phyloP scores from a whole-genome alignment of 2,113 vertebrate species.

The Tychaedon coryphoeus region DNA sequence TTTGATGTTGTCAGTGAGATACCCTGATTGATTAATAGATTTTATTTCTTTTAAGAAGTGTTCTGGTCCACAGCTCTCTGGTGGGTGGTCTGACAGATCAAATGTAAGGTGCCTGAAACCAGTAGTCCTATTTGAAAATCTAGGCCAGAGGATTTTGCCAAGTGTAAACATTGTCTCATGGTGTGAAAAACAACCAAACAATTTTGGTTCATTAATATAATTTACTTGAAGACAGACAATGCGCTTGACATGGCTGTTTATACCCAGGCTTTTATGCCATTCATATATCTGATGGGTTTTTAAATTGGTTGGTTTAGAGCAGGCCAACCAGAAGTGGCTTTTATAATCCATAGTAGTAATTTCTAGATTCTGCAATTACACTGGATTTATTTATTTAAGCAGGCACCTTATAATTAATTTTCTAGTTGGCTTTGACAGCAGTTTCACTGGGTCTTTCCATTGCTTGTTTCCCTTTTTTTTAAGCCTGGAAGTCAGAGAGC shows the following conservation, averaged over 20 bases:
- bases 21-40: neutral
- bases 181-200: constrained; percentile 29
- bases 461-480: neutral
- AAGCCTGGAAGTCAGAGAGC: neutral
- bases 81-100: neutral
- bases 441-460: neutral
- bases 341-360: constrained; percentile 5
- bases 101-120: neutral
- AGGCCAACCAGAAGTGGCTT: neutral
- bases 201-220: constrained; percentile 25
- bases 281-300: neutral
- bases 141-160: neutral
- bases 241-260: neutral
- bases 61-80: neutral
- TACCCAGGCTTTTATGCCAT: neutral
- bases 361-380: neutral
- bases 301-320: constrained; percentile 7
- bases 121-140: neutral
- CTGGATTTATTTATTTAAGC: constrained; percentile 5
- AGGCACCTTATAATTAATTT: neutral
- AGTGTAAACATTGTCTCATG: constrained; percentile 13
- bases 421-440: neutral
- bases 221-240: constrained; percentile 20
- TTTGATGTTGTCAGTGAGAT: neutral
- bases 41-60: neutral